Evolutionary conservation across 2,797 vertebrate genomes (phyloP).

Genomic region (Urocyon cinereoargenteus): DNA sequence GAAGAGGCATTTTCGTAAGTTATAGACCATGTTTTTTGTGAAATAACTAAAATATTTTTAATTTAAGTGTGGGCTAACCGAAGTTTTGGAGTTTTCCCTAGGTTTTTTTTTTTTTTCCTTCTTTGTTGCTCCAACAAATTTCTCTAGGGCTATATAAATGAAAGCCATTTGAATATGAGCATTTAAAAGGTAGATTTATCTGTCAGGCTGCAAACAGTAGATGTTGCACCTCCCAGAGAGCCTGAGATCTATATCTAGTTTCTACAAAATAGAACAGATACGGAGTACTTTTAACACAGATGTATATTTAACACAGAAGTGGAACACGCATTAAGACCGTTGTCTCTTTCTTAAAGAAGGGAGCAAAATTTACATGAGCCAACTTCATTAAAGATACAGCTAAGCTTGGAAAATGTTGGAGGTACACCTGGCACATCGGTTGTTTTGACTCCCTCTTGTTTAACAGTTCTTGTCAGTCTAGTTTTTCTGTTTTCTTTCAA

Average conservation of each 20-base stretch:
- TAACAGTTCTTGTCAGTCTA: slow-evolving; percentile 22
- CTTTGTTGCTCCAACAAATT: neutral
- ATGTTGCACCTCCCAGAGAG: neutral
- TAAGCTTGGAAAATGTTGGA: neutral
- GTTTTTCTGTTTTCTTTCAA: slow-evolving; percentile 55
- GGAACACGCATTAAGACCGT: neutral
- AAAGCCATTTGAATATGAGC: neutral
- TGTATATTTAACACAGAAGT: slow-evolving; percentile 63
- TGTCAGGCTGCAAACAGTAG: neutral
- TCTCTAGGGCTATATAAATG: neutral
- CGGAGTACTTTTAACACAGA: slow-evolving; percentile 57
- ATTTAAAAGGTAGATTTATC: slow-evolving; percentile 27
- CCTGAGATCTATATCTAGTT: slow-evolving; percentile 6
- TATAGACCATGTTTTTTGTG: slow-evolving; percentile 59
- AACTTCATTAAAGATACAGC: neutral
- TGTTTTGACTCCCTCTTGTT: slow-evolving; percentile 44
- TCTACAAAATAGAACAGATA: neutral
- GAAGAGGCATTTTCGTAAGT: slow-evolving; percentile 88
- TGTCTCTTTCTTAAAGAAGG: slow-evolving; percentile 38
- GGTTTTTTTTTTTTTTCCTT: neutral
- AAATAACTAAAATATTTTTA: slow-evolving; percentile 58
- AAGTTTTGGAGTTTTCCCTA: slow-evolving; percentile 16
- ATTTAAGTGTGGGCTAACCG: neutral
- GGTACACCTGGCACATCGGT: neutral
- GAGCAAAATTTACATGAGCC: neutral